Conservation (phyloP, 2,113 vertebrate genomes). For the Zosterops japonicus region DNA sequence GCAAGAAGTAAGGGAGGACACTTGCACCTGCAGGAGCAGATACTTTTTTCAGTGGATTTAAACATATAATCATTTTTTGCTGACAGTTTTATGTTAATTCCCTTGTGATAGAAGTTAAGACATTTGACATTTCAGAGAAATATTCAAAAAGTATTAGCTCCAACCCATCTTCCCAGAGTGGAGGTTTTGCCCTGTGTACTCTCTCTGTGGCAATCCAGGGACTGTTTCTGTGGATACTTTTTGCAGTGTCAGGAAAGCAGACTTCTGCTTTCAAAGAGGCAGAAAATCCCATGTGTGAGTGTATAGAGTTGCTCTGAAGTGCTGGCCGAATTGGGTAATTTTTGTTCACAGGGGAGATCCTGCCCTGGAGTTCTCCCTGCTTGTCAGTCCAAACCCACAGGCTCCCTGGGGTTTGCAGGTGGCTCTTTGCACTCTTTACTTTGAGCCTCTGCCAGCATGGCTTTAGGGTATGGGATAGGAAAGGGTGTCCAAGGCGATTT, state of each 20-base stretch:
- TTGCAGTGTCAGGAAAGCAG: background rate
- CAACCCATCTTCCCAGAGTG: background rate
- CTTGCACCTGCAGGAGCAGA: background rate
- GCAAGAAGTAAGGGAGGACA: background rate
- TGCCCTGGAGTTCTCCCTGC: background rate
- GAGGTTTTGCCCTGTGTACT: background rate
- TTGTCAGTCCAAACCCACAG: background rate
- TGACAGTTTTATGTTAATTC: background rate
- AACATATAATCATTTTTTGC: background rate
- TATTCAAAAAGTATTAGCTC: background rate
- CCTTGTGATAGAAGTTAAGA: background rate
- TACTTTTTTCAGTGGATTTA: background rate
- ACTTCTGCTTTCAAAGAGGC: background rate
- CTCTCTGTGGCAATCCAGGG: background rate
- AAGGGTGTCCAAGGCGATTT: background rate
- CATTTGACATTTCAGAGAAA: background rate
- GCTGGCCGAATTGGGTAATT: rapidly evolving
- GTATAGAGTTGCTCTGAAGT: background rate
- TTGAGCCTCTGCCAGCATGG: background rate
- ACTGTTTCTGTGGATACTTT: background rate
- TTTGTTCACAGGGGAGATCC: background rate
- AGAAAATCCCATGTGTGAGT: rapidly evolving
- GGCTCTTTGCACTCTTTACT: background rate
- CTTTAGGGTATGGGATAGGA: background rate
- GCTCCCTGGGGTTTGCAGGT: background rate